Evolutionary conservation across 2,113 vertebrate genomes (phyloP).

Genomic region (Jacana jacana): DNA sequence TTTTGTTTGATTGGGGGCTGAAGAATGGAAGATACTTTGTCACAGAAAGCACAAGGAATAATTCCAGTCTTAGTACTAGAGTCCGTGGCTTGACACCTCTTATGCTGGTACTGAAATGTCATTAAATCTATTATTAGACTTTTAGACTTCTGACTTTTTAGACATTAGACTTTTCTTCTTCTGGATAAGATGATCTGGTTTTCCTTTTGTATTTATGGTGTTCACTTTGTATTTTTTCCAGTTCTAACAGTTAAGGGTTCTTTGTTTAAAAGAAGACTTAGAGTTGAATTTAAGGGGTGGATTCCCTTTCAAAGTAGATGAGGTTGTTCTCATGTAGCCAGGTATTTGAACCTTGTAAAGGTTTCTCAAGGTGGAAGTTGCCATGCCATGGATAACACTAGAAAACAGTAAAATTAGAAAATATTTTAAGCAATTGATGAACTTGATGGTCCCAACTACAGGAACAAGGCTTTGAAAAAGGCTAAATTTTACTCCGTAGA

Average conservation of each 20-base stretch:
- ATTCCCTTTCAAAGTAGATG: neutral
- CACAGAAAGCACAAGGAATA: neutral
- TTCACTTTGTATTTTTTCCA: neutral
- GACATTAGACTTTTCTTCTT: neutral
- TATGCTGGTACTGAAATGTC: neutral
- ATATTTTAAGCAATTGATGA: neutral
- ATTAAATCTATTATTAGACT: neutral
- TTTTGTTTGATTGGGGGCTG: neutral
- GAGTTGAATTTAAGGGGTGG: neutral
- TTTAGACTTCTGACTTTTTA: too few species aligned
- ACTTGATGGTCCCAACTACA: neutral
- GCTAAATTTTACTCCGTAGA: neutral
- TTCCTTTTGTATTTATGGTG: neutral
- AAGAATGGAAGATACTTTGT: neutral
- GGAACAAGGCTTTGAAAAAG: neutral
- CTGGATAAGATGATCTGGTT: neutral
- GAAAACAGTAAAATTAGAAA: neutral
- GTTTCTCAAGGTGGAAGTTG: neutral
- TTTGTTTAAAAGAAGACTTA: neutral
- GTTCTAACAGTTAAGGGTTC: neutral
- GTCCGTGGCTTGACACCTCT: neutral
- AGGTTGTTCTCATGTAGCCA: neutral
- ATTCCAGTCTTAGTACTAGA: neutral
- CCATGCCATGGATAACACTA: neutral
- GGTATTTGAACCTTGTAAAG: neutral